Evolutionary conservation across 2,888 invertebrate genomes (phyloP).

Genomic region (Limnephilus auricula): DNA sequence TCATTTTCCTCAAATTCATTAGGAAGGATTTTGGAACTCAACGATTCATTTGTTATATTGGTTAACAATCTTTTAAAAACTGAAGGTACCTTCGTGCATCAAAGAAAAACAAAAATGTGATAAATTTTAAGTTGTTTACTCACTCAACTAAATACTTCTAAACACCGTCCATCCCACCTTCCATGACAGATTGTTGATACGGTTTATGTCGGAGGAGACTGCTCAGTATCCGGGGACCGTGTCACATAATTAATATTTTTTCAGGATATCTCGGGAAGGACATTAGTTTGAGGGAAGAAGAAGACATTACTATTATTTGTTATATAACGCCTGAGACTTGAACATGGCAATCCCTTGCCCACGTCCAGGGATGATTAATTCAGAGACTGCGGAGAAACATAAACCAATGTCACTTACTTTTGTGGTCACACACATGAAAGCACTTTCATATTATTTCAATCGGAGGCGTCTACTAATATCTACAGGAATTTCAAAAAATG

Average conservation of each 20-base stretch:
- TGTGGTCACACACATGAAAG: constrained; percentile 1
- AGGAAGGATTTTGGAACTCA: too few relatives aligned
- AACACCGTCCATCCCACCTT: neutral
- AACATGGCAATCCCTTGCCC: constrained; percentile 49
- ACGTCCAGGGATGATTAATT: constrained; percentile 61
- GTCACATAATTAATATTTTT: constrained; percentile 64
- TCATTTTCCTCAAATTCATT: too few relatives aligned
- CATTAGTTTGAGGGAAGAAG: constrained; percentile 57
- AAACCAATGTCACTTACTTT: constrained; percentile 63
- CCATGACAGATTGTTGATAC: constrained; percentile 47
- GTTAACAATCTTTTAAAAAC: too few relatives aligned
- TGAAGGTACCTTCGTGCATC: too few relatives aligned
- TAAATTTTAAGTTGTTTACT: neutral
- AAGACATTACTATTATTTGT: constrained; percentile 2
- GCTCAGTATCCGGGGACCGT: constrained; percentile 50
- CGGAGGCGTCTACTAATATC: too few relatives aligned
- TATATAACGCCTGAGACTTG: constrained; percentile 38
- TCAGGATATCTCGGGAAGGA: constrained; percentile 51
- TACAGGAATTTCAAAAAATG: too few relatives aligned
- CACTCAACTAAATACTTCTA: neutral
- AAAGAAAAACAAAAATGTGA: neutral
- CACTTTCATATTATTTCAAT: neutral
- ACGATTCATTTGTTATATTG: too few relatives aligned
- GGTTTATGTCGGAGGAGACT: constrained; percentile 12
- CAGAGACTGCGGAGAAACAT: constrained; percentile 59